Percentiles rank a stretch among this genome's conserved stretches.
Conservation (phyloP, 2,113 vertebrate species). For the Garra rufa region DNA sequence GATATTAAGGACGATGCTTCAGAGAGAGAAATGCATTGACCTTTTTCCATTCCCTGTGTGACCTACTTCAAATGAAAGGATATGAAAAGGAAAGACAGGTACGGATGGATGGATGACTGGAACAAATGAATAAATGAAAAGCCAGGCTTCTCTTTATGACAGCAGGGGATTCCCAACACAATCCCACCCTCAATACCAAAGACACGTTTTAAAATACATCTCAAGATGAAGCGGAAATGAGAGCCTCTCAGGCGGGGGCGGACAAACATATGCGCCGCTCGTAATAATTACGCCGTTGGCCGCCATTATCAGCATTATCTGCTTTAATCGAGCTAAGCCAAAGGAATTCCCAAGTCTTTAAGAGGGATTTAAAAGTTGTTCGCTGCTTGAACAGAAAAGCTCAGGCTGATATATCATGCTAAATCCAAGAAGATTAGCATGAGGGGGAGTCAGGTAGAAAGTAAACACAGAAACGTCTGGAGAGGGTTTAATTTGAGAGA, state of each 20-base stretch:
- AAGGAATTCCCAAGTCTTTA: slow-evolving; percentile 53
- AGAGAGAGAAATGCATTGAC: slow-evolving; percentile 52
- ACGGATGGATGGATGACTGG: slow-evolving; percentile 38
- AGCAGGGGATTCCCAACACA: slow-evolving; percentile 52
- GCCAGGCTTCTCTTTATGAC: slow-evolving; percentile 58
- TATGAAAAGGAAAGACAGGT: slow-evolving; percentile 55
- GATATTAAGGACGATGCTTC: background rate
- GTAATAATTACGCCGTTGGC: slow-evolving; percentile 41
- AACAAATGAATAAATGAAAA: slow-evolving; percentile 55
- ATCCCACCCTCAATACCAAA: slow-evolving; percentile 58
- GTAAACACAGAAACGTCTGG: background rate
- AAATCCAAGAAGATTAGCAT: slow-evolving; percentile 35
- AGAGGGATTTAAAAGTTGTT: slow-evolving; percentile 49
- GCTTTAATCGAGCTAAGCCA: slow-evolving; percentile 61
- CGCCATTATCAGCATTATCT: slow-evolving; percentile 54
- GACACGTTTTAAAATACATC: slow-evolving; percentile 59
- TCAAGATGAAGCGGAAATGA: slow-evolving; percentile 33
- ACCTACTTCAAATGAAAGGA: slow-evolving; percentile 68
- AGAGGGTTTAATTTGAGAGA: background rate
- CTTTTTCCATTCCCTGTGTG: slow-evolving; percentile 60
- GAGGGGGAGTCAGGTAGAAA: slow-evolving; percentile 31
- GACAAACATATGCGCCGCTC: slow-evolving; percentile 48
- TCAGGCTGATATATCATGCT: slow-evolving; percentile 23
- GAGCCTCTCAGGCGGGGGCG: slow-evolving; percentile 43
- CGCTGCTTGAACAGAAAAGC: slow-evolving; percentile 50